phyloP scores from a whole-genome alignment of 2,797 vertebrate genomes.

The Propithecus deckenii region DNA sequence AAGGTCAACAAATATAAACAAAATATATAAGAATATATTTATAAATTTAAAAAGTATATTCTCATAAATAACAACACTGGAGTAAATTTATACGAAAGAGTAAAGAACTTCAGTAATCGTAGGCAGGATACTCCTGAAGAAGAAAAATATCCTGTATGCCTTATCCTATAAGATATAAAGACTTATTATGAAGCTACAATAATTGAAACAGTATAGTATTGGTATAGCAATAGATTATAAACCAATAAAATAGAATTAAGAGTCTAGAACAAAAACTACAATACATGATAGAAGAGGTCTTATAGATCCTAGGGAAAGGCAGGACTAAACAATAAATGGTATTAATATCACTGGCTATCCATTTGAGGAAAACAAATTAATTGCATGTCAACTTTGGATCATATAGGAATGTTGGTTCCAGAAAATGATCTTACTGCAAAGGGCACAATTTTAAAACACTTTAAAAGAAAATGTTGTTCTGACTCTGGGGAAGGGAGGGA shows the following conservation, averaged over 20 bases:
- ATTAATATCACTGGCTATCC: background rate
- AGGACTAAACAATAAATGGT: background rate
- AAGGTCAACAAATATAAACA: background rate
- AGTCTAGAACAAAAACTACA: background rate
- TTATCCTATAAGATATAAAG: background rate
- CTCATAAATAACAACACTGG: background rate
- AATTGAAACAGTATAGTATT: background rate
- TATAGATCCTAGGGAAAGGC: background rate
- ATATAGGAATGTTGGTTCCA: background rate
- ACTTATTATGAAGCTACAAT: background rate
- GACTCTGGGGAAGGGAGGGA: background rate
- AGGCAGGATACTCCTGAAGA: background rate
- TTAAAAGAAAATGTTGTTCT: background rate
- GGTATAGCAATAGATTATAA: background rate
- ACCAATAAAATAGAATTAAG: background rate
- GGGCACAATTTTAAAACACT: background rate
- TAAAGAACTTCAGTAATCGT: background rate
- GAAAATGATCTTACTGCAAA: background rate
- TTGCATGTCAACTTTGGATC: background rate
- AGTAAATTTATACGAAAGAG: background rate
- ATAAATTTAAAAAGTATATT: background rate
- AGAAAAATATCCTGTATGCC: background rate
- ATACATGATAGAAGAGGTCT: background rate
- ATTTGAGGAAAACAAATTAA: background rate
- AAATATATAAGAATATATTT: background rate